Evolutionary conservation across 2,113 vertebrate genomes (phyloP).

Genomic region (Butorides virescens): DNA sequence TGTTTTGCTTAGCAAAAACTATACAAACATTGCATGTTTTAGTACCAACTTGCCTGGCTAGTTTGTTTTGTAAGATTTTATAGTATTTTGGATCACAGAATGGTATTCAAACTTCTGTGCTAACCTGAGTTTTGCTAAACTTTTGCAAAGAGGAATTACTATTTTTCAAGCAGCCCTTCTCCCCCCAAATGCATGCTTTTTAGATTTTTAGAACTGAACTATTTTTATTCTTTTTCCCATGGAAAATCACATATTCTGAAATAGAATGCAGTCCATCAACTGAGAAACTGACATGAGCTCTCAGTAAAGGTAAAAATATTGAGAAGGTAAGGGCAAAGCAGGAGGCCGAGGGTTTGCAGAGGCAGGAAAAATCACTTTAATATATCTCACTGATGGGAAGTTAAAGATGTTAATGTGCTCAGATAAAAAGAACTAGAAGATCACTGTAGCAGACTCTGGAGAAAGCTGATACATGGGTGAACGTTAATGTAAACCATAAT

Average conservation of each 20-base stretch:
- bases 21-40: neutral
- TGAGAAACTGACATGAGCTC: neutral
- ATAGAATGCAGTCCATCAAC: neutral
- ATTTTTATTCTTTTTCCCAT: too few species aligned
- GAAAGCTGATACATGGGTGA: neutral
- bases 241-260: neutral
- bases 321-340: neutral
- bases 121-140: neutral
- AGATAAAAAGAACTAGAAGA: neutral
- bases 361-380: neutral
- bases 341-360: neutral
- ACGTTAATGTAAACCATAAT: neutral
- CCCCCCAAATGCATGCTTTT: neutral
- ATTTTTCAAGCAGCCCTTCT: neutral
- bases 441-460: neutral
- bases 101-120: neutral
- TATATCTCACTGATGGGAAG: neutral
- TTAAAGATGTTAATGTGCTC: neutral
- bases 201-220: neutral
- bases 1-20: neutral
- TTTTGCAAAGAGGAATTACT: neutral
- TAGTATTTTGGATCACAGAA: neutral
- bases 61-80: neutral
- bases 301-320: neutral
- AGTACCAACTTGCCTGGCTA: neutral